Evolutionary conservation across 2,797 vertebrate genomes (phyloP).

Genomic region (Cyclura pinguis): DNA sequence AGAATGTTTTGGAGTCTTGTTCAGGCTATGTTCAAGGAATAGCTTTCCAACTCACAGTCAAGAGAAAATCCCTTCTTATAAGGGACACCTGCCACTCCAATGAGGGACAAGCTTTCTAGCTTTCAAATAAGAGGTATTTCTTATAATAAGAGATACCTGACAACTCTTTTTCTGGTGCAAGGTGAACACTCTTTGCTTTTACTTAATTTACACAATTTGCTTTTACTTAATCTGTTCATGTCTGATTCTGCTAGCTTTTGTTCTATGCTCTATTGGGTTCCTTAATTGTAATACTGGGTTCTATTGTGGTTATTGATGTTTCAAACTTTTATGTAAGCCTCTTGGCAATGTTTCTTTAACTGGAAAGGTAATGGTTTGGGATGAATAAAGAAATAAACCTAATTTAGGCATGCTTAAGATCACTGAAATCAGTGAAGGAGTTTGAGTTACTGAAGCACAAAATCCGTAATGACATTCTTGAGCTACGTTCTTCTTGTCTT

Average conservation of each 20-base stretch:
- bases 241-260: background rate
- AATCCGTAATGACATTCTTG: background rate
- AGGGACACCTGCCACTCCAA: no score
- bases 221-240: background rate
- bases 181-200: background rate
- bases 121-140: no score
- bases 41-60: no score
- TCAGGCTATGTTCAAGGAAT: no score
- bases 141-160: background rate
- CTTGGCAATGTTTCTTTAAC: background rate
- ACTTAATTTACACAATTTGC: background rate
- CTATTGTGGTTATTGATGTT: background rate
- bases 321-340: background rate
- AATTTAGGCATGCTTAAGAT: background rate
- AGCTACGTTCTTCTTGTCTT: background rate
- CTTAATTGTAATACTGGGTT: background rate
- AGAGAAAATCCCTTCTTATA: no score
- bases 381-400: background rate
- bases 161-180: background rate
- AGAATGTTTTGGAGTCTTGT: no score
- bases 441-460: slow-evolving; percentile 11
- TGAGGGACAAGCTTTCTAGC: no score
- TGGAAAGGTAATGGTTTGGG: background rate
- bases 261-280: background rate
- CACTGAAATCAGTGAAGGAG: background rate